phyloP scores from a whole-genome alignment of 92 coral and sea anemone genomes.

The Palythoa caribaeorum region DNA sequence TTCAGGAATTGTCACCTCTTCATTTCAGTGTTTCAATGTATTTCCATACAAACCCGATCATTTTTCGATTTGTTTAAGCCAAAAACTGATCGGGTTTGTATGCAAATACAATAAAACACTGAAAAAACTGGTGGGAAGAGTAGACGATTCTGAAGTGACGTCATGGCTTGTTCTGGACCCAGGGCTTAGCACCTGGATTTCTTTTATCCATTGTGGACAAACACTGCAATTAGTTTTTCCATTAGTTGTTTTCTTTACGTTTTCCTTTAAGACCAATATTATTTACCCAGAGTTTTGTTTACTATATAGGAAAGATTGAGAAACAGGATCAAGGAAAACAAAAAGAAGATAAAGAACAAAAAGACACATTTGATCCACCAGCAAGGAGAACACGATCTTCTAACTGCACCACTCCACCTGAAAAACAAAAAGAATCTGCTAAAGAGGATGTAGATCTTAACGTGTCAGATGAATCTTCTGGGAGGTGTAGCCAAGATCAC shows the following conservation, averaged over 20 bases:
- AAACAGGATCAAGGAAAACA: not conserved
- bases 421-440: not conserved
- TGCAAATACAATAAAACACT: too few species aligned
- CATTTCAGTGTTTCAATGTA: too few species aligned
- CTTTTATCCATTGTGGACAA: too few species aligned
- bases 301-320: not conserved
- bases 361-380: not conserved
- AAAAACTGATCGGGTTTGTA: too few species aligned
- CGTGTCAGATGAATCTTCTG: not conserved
- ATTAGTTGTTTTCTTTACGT: not conserved
- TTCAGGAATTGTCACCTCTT: too few species aligned
- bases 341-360: not conserved
- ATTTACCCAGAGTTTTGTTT: not conserved
- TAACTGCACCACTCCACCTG: not conserved
- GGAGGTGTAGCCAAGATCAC: not conserved
- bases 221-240: not conserved
- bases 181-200: too few species aligned
- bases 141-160: too few species aligned
- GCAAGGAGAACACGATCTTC: conserved; percentile 25
- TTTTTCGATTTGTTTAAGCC: too few species aligned
- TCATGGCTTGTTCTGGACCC: too few species aligned
- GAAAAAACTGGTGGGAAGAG: too few species aligned
- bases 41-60: too few species aligned
- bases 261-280: not conserved
- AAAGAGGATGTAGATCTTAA: not conserved